Evolutionary conservation across 2,113 vertebrate species (phyloP).

Genomic region (Balaenoptera acutorostrata): DNA sequence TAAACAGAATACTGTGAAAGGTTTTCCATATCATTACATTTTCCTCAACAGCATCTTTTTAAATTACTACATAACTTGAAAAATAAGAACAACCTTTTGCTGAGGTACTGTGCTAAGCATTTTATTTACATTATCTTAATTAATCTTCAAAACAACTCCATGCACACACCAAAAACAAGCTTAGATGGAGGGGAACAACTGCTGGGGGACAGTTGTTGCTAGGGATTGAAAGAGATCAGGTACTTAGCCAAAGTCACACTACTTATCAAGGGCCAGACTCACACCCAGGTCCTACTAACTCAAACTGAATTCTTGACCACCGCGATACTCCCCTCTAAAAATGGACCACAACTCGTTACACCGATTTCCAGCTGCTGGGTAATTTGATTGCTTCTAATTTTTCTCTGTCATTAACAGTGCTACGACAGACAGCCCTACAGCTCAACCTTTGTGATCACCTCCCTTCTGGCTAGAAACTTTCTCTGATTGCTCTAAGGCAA

Average conservation of each 20-base stretch:
- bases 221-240: background rate
- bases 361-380: background rate
- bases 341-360: background rate
- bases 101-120: background rate
- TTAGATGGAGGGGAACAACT: background rate
- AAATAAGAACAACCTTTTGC: background rate
- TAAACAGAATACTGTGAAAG: background rate
- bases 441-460: background rate
- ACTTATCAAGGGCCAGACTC: background rate
- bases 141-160: background rate
- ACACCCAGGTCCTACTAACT: background rate
- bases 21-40: background rate
- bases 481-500: background rate
- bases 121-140: background rate
- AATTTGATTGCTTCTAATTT: background rate
- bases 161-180: background rate
- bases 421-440: background rate
- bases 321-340: background rate
- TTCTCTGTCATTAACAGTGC: background rate
- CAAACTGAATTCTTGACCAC: background rate
- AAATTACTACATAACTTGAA: background rate
- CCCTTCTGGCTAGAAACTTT: background rate
- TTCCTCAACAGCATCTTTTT: background rate
- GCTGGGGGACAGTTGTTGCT: background rate
- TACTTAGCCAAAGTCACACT: background rate